Base-by-base conservation (phyloP, 2,113 vertebrate genomes). In the Physeter macrocephalus region DNA sequence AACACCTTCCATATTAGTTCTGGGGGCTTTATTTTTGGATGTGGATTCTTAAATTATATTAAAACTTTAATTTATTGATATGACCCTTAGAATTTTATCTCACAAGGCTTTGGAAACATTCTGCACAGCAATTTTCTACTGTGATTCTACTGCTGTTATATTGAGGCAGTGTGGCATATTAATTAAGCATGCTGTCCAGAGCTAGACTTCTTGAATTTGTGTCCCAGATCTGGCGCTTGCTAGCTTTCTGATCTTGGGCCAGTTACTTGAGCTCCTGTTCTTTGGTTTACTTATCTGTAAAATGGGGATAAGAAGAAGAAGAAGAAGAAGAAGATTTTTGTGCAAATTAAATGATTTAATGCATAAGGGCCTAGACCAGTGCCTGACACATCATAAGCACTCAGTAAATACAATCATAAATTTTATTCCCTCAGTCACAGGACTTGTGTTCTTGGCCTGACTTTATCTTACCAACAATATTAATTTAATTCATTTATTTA, bases 21-120 rank as follows among this genome's bases (percentile, higher is more conserved):
- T 80, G 8, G 85, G 29, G 36, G 29, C 64, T 88, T 85, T 31
- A 88, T 17, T 91, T 95, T 59, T 94, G n/a, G 31, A 39, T 39
- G 14, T 67, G 92, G 57, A 84, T 83, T 90, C 23, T 93, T 93
- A 85, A 95, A 77, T 80, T 91, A 46, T 75, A 66, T 88, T 84
- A 69, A 62, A 92, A 84, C 25, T 86, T 85, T 80, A 57, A 78
- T 67, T 85, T 90, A 21, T 75, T 23, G 61, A 49, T 71, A 66
- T 13, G 3, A n/a, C 18, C 21, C 31, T 93, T 85, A 86, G 39
- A 89, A 93, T 69, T 20, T 54, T 72, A 74, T 25, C 7, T 57
- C 29, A 81, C 18, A 43, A 43, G 36, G 7, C 66, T 61, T 90
- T 90, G 3, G 21, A 88, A 85, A 81, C 64, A 59, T 31, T 36